Evolutionary conservation across 2,797 vertebrate species (phyloP), one percentile per base, ranked within the genome.

Genomic region (Poeciliopsis infans): DNA sequence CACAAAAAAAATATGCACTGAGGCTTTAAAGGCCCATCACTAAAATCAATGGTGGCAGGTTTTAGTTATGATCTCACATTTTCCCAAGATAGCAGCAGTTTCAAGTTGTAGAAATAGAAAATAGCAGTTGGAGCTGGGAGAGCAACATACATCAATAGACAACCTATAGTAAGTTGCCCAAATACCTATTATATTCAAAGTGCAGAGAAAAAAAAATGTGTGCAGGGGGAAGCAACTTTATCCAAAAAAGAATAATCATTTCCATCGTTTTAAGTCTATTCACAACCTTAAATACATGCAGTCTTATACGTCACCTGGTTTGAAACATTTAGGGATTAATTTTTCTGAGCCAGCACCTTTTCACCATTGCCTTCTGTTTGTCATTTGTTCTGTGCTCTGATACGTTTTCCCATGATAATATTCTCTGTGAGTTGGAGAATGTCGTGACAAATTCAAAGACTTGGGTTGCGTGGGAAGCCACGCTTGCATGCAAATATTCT

Each of bases 181-280:
- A 70, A 80, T 49, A 70, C 46, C 23, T 66, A 25, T 76, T 59
- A 77, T 41, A 86, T 28, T 70, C 11, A 20, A 69, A 70, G 64
- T 33, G 13, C 53, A 47, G 77, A 77, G 73, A 71, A 53, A 76
- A 78, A 79, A 87, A 87, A 23, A 49, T n/a, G 81, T 78, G 79
- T 80, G 64, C 72, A 82, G 80, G 76, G 75, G 84, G 51, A 81
- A 83, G 76, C 71, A 74, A 84, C 64, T 28, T 83, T 79, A 81
- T 79, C 87, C 78, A 87, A 87, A 89, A 46, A 69, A 88, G 76
- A 80, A 46, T 72, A 81, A 85, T 87, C 80, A 86, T 89, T 83
- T 64, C 61, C 71, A 82, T 73, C 79, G 47, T 70, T 72, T 11
- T 74, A 55, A 72, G 33, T 57, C 46, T 64, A 71, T 76, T 66